Conservation (phyloP, 2,113 vertebrate genomes). For the Callocephalon fimbriatum region DNA sequence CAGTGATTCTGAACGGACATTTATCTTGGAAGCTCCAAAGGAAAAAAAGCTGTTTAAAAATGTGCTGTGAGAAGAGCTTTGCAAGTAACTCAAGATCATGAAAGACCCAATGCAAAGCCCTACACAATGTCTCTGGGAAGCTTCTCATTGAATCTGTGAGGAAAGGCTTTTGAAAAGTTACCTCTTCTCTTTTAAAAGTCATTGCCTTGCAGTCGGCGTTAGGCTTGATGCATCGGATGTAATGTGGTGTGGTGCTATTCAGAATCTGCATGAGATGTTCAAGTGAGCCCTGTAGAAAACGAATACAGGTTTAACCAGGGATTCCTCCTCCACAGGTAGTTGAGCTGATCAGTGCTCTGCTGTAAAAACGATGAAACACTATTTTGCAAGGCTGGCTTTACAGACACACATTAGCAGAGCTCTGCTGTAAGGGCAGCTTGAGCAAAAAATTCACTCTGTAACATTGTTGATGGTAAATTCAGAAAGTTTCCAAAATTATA, state of each 20-base stretch:
- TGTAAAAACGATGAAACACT: accelerated
- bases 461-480: neutral
- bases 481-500: neutral
- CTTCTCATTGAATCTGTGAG: neutral
- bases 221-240: slow-evolving; percentile 97
- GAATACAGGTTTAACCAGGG: neutral
- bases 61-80: neutral
- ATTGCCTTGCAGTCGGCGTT: slow-evolving; percentile 87
- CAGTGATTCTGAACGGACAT: neutral
- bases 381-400: neutral
- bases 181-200: slow-evolving; percentile 88
- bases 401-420: neutral
- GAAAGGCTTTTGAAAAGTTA: slow-evolving; percentile 50
- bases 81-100: neutral
- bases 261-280: slow-evolving; percentile 91
- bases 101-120: neutral
- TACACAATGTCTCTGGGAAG: neutral
- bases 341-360: neutral
- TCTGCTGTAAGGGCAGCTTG: neutral
- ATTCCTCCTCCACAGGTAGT: neutral
- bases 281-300: slow-evolving; percentile 86
- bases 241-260: slow-evolving; percentile 89
- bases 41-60: neutral
- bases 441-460: neutral
- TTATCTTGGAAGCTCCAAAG: neutral